Percentiles rank a stretch among this genome's conserved stretches.
Evolutionary conservation across 2,113 vertebrate species (phyloP).

Genomic region (Chrysochloris asiatica): DNA sequence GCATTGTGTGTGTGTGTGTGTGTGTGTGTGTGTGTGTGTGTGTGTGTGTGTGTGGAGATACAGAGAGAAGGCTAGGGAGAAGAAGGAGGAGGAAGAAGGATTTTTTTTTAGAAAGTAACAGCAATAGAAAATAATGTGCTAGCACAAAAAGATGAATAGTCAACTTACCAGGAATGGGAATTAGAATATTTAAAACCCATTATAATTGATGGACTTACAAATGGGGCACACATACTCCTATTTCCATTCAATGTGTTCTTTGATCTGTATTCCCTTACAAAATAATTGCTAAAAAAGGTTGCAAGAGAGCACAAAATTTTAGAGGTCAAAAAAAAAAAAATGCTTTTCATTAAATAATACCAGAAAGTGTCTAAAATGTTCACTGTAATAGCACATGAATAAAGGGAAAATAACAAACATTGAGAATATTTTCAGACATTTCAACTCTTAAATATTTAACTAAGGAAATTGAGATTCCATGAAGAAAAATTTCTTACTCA

Average conservation of each 20-base stretch:
- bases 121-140: not conserved
- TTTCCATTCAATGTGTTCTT: not conserved
- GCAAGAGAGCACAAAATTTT: not conserved
- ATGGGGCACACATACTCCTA: not conserved
- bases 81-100: not conserved
- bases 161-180: not conserved
- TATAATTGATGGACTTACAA: not conserved
- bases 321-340: not conserved
- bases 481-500: not conserved
- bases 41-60: not conserved
- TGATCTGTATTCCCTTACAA: not conserved
- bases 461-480: not conserved
- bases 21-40: not conserved
- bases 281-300: not conserved
- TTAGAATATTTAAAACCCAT: constrained; percentile 1
- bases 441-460: not conserved
- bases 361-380: not conserved
- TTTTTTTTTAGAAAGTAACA: not conserved
- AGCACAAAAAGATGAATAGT: not conserved
- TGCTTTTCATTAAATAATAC: not conserved
- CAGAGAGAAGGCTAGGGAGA: rapidly evolving
- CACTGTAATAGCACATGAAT: not conserved
- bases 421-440: not conserved
- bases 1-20: not conserved
- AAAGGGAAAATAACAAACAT: not conserved